Base-by-base conservation (phyloP, 2,888 invertebrate genomes). In the Onchidella celtica region DNA sequence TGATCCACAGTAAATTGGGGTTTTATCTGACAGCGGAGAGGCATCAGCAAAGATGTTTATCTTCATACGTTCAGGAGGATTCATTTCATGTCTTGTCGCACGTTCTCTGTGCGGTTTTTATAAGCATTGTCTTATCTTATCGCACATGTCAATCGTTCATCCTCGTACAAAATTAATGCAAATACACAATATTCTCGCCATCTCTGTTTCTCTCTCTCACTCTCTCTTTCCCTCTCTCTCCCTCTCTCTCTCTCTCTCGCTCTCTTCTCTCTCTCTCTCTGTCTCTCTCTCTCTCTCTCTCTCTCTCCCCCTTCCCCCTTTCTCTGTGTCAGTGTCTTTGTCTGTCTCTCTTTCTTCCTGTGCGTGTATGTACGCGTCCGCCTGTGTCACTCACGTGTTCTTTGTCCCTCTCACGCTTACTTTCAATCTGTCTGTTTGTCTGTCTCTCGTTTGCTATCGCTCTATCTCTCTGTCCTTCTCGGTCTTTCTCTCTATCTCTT, bases 151-250 rank as follows among this genome's bases (percentile, higher is more conserved):
- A 6, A 17, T 47, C 47, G 17, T 17, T 6, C 17, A 17, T 17
- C 17, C 47, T 47, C 9, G 47, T 47, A 47, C 47, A 6, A 17
- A 17, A 17, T 17, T n/a, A n/a, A n/a, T 47, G 9, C 47, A 47
- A 47, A 47, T 6, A 24, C 6, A 17, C 61, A 6, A 21, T 61
- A 61, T 17, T n/a, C 61, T 6, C 21, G 24, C 24, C 2, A 9
- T 61, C 11, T 21, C 61, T 61, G 4, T 6, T n/a, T 61, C 24
- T 14, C 61, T 27, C 24, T 3, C 29, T 27, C 27, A 6, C 29
- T 63, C 29, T 29, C 29, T 63, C 29, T 63, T n/a, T 34, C 66
- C n/a, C n/a, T 66, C 66, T 66, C 36, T 66, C 66, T 66, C 36
- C 36, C 66, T 66, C n/a, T 36, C 36, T 36, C n/a, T 66, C 66